These are phyloP conservation scores for Holocentrus rufus DNA, from an alignment of 2,797 vertebrate genomes.

Conservation along the genomic window DNA sequence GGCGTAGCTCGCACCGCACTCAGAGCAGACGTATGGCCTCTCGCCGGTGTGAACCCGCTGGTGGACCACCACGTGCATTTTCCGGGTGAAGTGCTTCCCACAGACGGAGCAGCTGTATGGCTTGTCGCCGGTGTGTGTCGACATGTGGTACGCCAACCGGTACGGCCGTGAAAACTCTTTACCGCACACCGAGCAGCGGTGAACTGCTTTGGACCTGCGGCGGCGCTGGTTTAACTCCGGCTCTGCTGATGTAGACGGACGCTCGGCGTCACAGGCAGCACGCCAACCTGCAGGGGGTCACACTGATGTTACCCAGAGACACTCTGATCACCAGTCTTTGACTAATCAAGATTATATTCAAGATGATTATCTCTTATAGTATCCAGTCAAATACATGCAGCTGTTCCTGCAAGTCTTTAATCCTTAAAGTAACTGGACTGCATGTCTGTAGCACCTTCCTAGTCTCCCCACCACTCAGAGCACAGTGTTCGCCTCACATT, in stretches of 20 bases:
- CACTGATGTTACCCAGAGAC: no score
- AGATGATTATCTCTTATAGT: no score
- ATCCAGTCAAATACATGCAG: no score
- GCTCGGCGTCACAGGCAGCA: not conserved
- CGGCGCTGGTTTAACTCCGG: not conserved
- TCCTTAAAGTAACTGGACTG: no score
- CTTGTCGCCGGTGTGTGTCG: constrained; percentile 51
- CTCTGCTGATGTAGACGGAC: not conserved
- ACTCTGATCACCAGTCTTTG: no score
- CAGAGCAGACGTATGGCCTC: constrained; percentile 64
- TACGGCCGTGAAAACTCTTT: constrained; percentile 53
- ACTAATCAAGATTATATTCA: no score
- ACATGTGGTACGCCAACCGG: constrained; percentile 61
- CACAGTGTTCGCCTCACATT: no score
- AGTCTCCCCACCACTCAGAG: no score
- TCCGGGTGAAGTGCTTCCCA: constrained; percentile 64
- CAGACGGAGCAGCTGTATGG: constrained; percentile 63
- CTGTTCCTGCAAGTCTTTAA: no score
- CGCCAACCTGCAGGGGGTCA: constrained; percentile 17
- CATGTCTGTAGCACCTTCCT: no score
- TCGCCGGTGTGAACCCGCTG: constrained; percentile 66
- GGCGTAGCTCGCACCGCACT: constrained; percentile 63
- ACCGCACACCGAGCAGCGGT: constrained; percentile 51
- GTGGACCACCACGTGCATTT: constrained; percentile 56
- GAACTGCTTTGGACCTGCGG: not conserved